A percentile compares a stretch with the other conserved stretches of the same genome.
Evolutionary conservation across 2,113 vertebrate genomes (phyloP).

Genomic region (Daboia siamensis): DNA sequence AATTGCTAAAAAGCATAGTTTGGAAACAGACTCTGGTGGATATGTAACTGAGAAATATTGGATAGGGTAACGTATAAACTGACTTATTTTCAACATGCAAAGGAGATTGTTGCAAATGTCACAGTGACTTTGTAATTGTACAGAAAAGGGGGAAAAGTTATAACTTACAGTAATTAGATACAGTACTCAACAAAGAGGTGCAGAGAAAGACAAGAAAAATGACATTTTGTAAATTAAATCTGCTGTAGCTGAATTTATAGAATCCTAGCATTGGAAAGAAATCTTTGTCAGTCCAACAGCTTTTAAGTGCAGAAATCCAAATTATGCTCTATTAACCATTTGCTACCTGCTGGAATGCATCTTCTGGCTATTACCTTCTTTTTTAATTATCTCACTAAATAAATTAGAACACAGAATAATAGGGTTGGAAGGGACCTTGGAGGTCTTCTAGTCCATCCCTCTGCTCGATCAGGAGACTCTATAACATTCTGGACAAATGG

Average conservation of each 20-base stretch:
- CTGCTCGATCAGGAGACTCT: neutral
- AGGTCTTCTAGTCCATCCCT: neutral
- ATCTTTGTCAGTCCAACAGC: neutral
- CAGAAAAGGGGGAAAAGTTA: neutral
- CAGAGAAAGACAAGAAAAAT: neutral
- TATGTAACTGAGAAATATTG: slow-evolving; percentile 54
- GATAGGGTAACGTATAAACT: slow-evolving; percentile 24
- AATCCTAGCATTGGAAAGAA: neutral
- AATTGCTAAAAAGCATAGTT: slow-evolving; percentile 51
- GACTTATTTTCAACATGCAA: slow-evolving; percentile 5
- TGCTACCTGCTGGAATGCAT: neutral
- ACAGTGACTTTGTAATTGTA: slow-evolving; percentile 26
- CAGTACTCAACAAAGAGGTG: neutral
- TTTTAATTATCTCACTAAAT: neutral
- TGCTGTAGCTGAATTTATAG: neutral
- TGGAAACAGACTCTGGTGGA: slow-evolving; percentile 35
- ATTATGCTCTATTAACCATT: neutral
- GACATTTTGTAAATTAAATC: neutral
- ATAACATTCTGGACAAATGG: neutral
- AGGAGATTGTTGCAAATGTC: slow-evolving; percentile 10
- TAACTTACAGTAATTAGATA: neutral
- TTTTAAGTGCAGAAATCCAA: neutral
- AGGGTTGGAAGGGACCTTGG: neutral
- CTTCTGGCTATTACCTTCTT: neutral
- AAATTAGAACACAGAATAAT: neutral